Evolutionary conservation across 2,113 vertebrate genomes (phyloP).

Genomic region (Bostrychus sinensis): DNA sequence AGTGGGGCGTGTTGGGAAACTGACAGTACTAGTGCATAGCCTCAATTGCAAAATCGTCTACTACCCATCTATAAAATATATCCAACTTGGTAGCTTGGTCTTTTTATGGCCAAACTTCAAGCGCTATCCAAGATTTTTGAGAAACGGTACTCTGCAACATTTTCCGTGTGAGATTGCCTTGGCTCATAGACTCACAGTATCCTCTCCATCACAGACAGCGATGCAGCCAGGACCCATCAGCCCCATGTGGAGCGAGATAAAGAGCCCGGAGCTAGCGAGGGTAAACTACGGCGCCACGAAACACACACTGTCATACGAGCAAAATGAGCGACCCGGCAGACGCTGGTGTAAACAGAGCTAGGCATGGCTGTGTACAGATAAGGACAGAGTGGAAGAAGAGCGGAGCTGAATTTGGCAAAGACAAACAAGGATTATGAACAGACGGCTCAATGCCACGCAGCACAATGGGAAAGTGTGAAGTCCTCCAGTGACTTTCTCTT

Average conservation of each 20-base stretch:
- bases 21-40: too few relatives aligned
- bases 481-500: not conserved
- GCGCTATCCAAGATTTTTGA: too few relatives aligned
- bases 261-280: not conserved
- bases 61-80: too few relatives aligned
- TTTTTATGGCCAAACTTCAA: too few relatives aligned
- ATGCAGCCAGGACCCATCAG: slow-evolving; percentile 8
- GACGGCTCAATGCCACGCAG: not conserved
- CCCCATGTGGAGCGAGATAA: slow-evolving; percentile 19
- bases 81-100: too few relatives aligned
- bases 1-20: too few relatives aligned
- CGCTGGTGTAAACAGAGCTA: slow-evolving; percentile 7
- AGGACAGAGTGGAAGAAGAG: not conserved
- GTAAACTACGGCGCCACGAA: not conserved
- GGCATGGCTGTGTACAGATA: not conserved
- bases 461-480: not conserved
- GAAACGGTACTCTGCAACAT: too few relatives aligned
- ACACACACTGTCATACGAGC: not conserved
- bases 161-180: not conserved
- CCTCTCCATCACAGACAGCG: not conserved
- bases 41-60: too few relatives aligned
- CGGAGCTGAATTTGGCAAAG: slow-evolving; percentile 9
- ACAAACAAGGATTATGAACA: not conserved
- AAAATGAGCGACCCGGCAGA: slow-evolving; percentile 1
- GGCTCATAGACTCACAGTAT: not conserved